Base-by-base conservation (phyloP, 2,113 vertebrate species). In the Ranitomeya imitator region DNA sequence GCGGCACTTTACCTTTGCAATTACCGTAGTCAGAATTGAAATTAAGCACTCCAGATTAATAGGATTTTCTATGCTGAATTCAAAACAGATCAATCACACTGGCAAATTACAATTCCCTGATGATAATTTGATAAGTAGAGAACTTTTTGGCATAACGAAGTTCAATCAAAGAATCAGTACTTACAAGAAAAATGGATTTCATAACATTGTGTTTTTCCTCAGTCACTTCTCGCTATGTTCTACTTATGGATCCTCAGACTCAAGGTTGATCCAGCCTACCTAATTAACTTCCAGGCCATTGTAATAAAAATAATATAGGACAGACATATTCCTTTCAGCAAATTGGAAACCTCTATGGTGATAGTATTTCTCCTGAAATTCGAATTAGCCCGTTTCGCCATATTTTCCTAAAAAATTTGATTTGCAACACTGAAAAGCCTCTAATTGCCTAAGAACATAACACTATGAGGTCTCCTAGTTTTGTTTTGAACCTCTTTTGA, bases 101-200 rank as follows among this genome's bases (percentile, higher is more conserved):
- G 73, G 54, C 81, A 88, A 88, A 78, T 88, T 73, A 88, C 65
- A 15, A 79, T 83, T 88, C 61, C 81, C 82, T 85, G 77, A 88
- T 85, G 81, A 77, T 85, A 84, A 88, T 67, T 88, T 88, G 81
- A 88, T 88, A 67, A 88, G 87, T 23, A 83, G 80, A 37, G 60
- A 88, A 85, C 60, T 88, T 88, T 88, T 79, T 85, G 87, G 79
- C 87, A 88, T 71, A 71, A 78, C 74, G 51, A 88, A 83, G 59
- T 88, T 88, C 73, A 88, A 88, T 85, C 52, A 16, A 88, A 88
- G 51, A 78, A 67, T 78, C 37, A 67, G 71, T 67, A 55, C 16
- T 65, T 16, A 19, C 19, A 84, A 88, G 80, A 83, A 65, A 67
- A 51, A 85, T 59, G 52, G 57, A 6, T 78, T 84, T 69, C 67